Evolutionary conservation across 2,113 vertebrate species (phyloP).

Genomic region (Vidua macroura): DNA sequence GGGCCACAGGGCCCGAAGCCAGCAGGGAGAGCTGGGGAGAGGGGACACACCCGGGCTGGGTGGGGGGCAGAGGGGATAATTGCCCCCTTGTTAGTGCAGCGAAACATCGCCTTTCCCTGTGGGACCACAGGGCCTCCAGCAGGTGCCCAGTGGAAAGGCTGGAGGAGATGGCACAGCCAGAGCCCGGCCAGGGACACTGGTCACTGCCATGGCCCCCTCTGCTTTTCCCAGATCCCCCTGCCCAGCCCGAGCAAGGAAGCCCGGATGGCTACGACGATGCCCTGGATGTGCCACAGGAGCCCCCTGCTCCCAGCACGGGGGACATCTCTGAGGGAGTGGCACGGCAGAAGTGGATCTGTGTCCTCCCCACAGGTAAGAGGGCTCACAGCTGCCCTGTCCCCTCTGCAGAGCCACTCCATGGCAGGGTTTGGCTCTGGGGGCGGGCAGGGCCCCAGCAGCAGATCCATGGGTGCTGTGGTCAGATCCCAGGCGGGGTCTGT

Average conservation of each 20-base stretch:
- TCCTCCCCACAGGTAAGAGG: neutral
- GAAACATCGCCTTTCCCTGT: neutral
- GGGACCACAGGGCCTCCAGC: neutral
- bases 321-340: neutral
- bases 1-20: no score
- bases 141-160: rapidly evolving
- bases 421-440: neutral
- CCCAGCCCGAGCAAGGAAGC: rapidly evolving
- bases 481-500: neutral
- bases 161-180: neutral
- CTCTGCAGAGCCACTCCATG: neutral
- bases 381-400: neutral
- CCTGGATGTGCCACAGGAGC: neutral
- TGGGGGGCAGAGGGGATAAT: neutral
- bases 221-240: neutral
- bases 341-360: neutral
- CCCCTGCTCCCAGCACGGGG: rapidly evolving
- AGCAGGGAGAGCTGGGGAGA: neutral
- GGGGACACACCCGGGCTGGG: rapidly evolving
- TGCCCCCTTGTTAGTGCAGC: rapidly evolving
- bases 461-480: rapidly evolving
- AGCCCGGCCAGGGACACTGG: rapidly evolving
- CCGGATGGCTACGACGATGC: neutral
- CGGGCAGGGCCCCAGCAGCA: rapidly evolving
- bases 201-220: neutral